Conservation (phyloP, 2,113 vertebrate genomes). For the Pristiophorus japonicus region DNA sequence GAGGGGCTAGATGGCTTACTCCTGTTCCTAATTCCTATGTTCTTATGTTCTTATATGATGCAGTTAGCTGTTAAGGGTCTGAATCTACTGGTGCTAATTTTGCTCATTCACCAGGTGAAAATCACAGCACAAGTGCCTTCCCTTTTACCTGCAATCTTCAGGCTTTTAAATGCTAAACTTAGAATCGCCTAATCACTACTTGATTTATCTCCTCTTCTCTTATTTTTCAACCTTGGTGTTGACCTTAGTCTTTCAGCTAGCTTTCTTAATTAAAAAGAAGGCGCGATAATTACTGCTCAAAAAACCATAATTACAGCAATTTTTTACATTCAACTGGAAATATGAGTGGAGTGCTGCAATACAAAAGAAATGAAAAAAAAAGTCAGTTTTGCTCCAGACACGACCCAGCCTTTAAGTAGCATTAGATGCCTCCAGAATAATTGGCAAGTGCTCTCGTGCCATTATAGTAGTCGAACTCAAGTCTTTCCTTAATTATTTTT, state of each 20-base stretch:
- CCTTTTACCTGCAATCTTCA: background rate
- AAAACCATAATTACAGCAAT: background rate
- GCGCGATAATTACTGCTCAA: background rate
- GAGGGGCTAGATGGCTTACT: too few species aligned
- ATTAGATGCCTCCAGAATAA: background rate
- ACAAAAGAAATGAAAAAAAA: background rate
- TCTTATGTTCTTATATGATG: too few species aligned
- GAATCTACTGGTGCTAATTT: background rate
- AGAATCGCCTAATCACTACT: background rate
- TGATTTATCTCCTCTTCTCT: background rate
- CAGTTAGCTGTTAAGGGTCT: background rate
- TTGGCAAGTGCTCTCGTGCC: background rate
- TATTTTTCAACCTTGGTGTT: background rate
- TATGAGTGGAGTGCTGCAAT: background rate
- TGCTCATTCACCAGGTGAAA: background rate
- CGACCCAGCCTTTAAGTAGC: background rate
- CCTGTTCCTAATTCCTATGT: too few species aligned
- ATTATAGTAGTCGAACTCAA: background rate
- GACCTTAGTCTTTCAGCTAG: background rate
- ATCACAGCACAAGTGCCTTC: background rate
- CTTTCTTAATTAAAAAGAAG: background rate
- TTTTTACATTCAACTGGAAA: background rate
- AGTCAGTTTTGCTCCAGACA: background rate
- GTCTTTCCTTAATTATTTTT: background rate
- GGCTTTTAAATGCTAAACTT: background rate